A percentile compares a stretch with the other conserved stretches of the same genome.
Conservation (phyloP, 1,140 invertebrate genomes). For the Drosophila pseudoobscura region DNA sequence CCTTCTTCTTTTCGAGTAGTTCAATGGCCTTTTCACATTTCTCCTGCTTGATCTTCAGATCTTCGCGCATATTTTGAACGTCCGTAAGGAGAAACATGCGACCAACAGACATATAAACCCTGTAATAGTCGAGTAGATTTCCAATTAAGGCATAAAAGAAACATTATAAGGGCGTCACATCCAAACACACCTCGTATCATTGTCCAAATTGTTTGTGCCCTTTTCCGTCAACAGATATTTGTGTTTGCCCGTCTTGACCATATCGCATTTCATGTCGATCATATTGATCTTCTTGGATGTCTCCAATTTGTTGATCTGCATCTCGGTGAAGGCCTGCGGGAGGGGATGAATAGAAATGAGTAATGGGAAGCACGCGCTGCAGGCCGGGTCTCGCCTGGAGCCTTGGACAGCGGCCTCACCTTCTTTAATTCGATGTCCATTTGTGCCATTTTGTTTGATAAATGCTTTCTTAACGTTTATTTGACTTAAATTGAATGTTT, state of each 20-base stretch:
- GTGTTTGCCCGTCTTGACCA: conserved; percentile 81
- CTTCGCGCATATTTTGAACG: conserved; percentile 74
- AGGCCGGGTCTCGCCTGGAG: conserved; percentile 1
- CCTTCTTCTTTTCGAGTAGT: conserved; percentile 76
- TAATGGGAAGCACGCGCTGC: conserved; percentile 38
- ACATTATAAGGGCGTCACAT: not conserved
- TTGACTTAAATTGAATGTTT: not conserved
- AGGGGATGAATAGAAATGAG: conserved; percentile 7
- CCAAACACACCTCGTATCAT: conserved; percentile 64
- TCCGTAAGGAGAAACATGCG: conserved; percentile 82
- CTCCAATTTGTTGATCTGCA: conserved; percentile 82
- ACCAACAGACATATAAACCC: conserved; percentile 79
- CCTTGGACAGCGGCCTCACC: conserved; percentile 27
- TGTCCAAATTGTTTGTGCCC: conserved; percentile 67
- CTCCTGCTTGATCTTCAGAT: conserved; percentile 73
- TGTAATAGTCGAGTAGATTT: conserved; percentile 2
- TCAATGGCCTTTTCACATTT: conserved; percentile 80
- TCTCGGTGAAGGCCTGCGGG: conserved; percentile 81
- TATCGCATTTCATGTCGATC: conserved; percentile 80
- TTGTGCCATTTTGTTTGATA: conserved; percentile 64
- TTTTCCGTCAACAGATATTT: conserved; percentile 79
- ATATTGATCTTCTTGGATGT: conserved; percentile 82
- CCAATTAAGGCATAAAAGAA: not conserved
- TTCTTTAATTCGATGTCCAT: conserved; percentile 83
- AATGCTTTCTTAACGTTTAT: conserved; percentile 3